phyloP scores from a whole-genome alignment of 1,140 invertebrate species.

The Globodera rostochiensis region DNA sequence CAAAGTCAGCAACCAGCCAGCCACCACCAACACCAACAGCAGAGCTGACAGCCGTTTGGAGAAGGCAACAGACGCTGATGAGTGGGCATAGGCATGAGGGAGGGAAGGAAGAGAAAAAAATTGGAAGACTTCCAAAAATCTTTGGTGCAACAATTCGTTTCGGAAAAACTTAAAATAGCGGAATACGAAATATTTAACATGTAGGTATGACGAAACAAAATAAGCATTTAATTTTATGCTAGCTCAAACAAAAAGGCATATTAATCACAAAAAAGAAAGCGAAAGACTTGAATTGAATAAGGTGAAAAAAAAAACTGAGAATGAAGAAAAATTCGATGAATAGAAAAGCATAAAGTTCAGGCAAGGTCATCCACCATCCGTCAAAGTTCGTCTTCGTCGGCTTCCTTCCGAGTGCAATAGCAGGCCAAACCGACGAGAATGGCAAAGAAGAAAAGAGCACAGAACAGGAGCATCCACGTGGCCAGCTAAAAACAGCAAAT shows the following conservation, averaged over 20 bases:
- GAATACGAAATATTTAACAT: too few relatives aligned
- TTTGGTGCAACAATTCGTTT: background rate
- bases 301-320: background rate
- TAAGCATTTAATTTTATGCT: background rate
- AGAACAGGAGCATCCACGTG: constrained; percentile 65
- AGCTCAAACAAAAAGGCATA: background rate
- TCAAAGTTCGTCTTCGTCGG: constrained; percentile 61
- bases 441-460: constrained; percentile 64
- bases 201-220: too few relatives aligned
- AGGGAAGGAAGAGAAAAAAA: background rate
- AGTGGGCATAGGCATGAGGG: background rate
- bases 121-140: background rate
- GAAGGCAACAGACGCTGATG: background rate
- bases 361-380: background rate
- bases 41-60: background rate
- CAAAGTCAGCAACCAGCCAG: too few relatives aligned
- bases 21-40: too few relatives aligned
- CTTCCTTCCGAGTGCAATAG: constrained; percentile 64
- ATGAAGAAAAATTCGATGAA: background rate
- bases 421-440: constrained; percentile 64
- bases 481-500: constrained; percentile 51
- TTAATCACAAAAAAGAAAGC: background rate
- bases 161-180: too few relatives aligned
- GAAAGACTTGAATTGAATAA: background rate
- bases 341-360: background rate